Percentiles rank a stretch among this genome's conserved stretches.
Conservation (phyloP, 2,888 invertebrate species). For the Meteorus cinctellus region DNA sequence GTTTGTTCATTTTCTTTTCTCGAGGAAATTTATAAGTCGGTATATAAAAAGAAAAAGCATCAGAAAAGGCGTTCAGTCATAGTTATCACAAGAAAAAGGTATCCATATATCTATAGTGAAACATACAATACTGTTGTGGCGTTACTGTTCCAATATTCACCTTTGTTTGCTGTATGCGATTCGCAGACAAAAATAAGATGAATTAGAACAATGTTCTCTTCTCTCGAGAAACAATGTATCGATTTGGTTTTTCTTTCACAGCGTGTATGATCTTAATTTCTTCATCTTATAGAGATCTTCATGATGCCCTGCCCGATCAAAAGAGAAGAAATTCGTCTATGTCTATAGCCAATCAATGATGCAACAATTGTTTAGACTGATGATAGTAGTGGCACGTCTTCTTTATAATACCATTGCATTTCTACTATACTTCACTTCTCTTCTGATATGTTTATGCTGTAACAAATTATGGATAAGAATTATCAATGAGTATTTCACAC, state of each 20-base stretch:
- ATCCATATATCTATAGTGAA: too few species aligned
- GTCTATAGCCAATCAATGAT: neutral
- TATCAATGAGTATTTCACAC: conserved; percentile 19
- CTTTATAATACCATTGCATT: conserved; percentile 81
- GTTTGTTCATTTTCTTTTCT: too few species aligned
- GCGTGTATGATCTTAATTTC: neutral
- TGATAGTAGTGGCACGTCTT: conserved; percentile 81
- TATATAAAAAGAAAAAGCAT: too few species aligned
- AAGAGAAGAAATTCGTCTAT: neutral
- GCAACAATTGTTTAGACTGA: neutral
- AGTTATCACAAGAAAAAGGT: too few species aligned
- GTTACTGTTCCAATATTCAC: too few species aligned
- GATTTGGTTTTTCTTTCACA: neutral
- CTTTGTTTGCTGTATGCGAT: neutral
- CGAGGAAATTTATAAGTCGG: too few species aligned
- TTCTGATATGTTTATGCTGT: conserved; percentile 72
- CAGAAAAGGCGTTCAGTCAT: too few species aligned
- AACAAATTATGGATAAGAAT: conserved; percentile 42
- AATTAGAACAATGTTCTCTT: neutral
- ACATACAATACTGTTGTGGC: too few species aligned
- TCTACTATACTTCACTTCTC: conserved; percentile 75
- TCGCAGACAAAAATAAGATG: neutral
- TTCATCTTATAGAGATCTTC: neutral
- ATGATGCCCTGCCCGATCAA: neutral
- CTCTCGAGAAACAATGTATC: too few species aligned